phyloP scores from a whole-genome alignment of 2,113 vertebrate genomes.

The Toxotes jaculatrix region DNA sequence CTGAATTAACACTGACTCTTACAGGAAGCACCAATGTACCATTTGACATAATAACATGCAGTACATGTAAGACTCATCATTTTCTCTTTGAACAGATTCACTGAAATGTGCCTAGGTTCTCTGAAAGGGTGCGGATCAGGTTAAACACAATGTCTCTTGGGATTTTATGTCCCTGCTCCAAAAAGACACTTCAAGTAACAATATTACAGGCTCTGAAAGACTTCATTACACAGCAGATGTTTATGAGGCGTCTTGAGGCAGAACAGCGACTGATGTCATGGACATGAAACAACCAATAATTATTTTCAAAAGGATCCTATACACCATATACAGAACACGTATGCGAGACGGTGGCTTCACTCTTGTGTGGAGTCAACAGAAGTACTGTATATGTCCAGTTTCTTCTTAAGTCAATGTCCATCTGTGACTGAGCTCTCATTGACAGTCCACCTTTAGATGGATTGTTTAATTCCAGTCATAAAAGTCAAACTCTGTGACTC shows the following conservation, averaged over 20 bases:
- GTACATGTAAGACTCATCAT: background rate
- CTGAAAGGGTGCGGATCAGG: background rate
- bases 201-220: background rate
- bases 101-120: background rate
- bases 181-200: background rate
- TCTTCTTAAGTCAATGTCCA: background rate
- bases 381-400: background rate
- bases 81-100: background rate
- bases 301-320: background rate
- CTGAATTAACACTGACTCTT: conserved; percentile 22
- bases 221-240: background rate
- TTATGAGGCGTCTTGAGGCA: background rate
- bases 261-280: background rate
- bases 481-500: background rate
- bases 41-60: background rate
- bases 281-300: background rate
- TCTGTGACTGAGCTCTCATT: background rate
- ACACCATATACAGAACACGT: too few species aligned
- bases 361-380: background rate
- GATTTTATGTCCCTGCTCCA: background rate
- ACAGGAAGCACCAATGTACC: background rate
- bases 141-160: background rate
- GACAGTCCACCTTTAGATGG: background rate
- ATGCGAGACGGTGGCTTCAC: too few species aligned
- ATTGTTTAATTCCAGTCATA: background rate